Evolutionary conservation across 2,888 invertebrate species (phyloP).

Genomic region (Hydropsyche betteni): DNA sequence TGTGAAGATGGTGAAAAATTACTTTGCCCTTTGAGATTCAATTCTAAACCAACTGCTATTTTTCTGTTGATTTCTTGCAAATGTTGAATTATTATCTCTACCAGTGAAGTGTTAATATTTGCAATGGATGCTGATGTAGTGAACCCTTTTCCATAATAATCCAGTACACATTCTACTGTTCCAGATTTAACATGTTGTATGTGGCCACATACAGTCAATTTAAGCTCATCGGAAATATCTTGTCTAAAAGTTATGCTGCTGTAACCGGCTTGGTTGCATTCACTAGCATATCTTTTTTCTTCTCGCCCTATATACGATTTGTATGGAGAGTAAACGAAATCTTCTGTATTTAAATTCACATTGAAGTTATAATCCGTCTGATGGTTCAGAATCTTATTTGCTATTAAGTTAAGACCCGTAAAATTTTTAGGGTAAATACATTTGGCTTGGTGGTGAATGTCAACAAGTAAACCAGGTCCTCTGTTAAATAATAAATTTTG

Average conservation of each 20-base stretch:
- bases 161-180: constrained; percentile 40
- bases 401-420: constrained; percentile 41
- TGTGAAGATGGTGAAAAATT: constrained; percentile 16
- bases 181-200: constrained; percentile 43
- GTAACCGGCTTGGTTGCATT: constrained; percentile 38
- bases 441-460: constrained; percentile 44
- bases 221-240: constrained; percentile 38
- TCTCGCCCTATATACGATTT: constrained; percentile 45
- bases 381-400: constrained; percentile 42
- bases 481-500: constrained; percentile 37
- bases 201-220: constrained; percentile 39
- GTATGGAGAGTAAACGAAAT: constrained; percentile 41
- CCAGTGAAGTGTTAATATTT: constrained; percentile 32
- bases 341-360: constrained; percentile 41
- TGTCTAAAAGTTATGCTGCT: constrained; percentile 41
- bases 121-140: constrained; percentile 41
- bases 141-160: constrained; percentile 44
- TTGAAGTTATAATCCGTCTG: constrained; percentile 40
- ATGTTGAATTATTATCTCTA: constrained; percentile 42
- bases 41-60: constrained; percentile 42
- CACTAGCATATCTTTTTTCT: constrained; percentile 36
- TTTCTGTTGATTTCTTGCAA: constrained; percentile 44
- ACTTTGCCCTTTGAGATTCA: constrained; percentile 31
- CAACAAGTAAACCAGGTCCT: constrained; percentile 37
- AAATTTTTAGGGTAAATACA: constrained; percentile 44